Evolutionary conservation across 2,797 vertebrate species (phyloP).

Genomic region (Rhabdomys pumilio): DNA sequence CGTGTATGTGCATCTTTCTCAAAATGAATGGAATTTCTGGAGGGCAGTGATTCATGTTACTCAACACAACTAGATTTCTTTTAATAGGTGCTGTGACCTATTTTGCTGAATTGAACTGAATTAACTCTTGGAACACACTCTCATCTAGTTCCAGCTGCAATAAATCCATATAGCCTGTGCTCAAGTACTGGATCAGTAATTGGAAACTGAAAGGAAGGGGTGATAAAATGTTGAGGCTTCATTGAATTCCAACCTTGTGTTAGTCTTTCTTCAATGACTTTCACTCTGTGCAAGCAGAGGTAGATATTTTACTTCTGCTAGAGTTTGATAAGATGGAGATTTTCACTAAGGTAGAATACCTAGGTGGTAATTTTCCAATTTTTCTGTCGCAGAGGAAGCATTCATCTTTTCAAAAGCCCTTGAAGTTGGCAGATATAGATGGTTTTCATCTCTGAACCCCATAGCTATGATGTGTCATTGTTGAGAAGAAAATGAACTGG

Average conservation of each 20-base stretch:
- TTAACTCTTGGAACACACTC: conserved; percentile 46
- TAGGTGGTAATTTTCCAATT: conserved; percentile 21
- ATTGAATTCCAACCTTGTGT: not conserved
- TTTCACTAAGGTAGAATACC: not conserved
- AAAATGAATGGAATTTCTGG: not conserved
- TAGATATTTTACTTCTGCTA: conserved; percentile 55
- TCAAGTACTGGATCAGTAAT: conserved; percentile 52
- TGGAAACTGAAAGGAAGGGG: conserved; percentile 48
- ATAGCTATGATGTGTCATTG: conserved; percentile 26
- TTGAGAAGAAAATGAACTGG: conserved; percentile 33
- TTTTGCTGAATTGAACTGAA: conserved; percentile 57
- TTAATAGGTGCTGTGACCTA: conserved; percentile 43
- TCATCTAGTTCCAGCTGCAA: conserved; percentile 21
- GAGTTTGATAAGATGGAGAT: conserved; percentile 31
- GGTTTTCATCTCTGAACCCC: not conserved
- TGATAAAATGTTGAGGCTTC: not conserved
- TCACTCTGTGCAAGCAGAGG: conserved; percentile 13
- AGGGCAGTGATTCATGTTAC: conserved; percentile 14
- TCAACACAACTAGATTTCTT: conserved; percentile 30
- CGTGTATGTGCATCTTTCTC: not conserved
- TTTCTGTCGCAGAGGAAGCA: conserved; percentile 23
- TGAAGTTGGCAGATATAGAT: conserved; percentile 4
- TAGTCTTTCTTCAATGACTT: not conserved
- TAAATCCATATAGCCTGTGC: not conserved
- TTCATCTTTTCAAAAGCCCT: conserved; percentile 24